Evolutionary conservation across 2,888 invertebrate genomes (phyloP), one percentile per base, ranked within the genome.

Genomic region (Halictus ligatus): DNA sequence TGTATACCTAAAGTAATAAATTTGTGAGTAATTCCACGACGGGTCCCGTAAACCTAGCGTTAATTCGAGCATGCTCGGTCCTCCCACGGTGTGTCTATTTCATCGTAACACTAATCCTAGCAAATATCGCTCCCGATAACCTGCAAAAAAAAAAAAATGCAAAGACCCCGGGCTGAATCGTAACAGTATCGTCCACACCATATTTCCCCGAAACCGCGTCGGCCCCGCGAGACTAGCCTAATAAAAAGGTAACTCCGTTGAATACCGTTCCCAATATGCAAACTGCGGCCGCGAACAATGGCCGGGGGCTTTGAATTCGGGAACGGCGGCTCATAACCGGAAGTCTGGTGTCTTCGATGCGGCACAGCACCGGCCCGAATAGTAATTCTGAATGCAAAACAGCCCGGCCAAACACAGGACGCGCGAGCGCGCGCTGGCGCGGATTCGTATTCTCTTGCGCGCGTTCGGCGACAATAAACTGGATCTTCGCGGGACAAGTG

Each of bases 231-330:
- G 60, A 60, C 25, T 1, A n/a, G 29, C 29, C 64, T 29, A 29
- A 64, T 64, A 64, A 64, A 64, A 64, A 64, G 64, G 29, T 29
- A 29, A 29, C 64, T 25, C 25, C 29, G 64, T 5, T 29, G 64
- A 64, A 29, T 29, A 25, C 64, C 29, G 64, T 64, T 64, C 8
- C 64, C 64, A 88, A 89, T 92, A 91, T 92, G 92, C 89, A 92
- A 92, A 92, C 87, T 86, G 83, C 84, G 80, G 83, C 78, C 75
- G 75, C 76, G 84, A 89, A 92, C 91, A 92, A 90, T 90, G 78
- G 40, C 40, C 58, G n/a, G n/a, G 21, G 78, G 69, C 78, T 84
- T 78, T 80, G 81, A 86, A 86, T 80, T 84, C 75, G 78, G 72
- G 50, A 54, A 77, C 67, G 60, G 48, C 25, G 72, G 64, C 81